Conservation (phyloP, 2,797 vertebrate genomes). For the Stomatorhinus walkeri region DNA sequence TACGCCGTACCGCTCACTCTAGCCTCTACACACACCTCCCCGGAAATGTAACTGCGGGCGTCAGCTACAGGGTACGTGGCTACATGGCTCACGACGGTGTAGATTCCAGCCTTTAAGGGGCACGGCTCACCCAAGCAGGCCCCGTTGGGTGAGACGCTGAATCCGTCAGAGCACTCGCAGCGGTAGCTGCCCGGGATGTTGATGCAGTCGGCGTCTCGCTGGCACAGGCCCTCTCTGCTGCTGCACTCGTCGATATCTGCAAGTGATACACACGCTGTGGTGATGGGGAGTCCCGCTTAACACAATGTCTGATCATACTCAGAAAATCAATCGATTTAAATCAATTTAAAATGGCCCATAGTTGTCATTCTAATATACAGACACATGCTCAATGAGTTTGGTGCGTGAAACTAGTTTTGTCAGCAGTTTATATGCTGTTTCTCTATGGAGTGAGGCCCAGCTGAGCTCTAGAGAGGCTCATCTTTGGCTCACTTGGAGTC, state of each 20-base stretch:
- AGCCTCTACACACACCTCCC: background rate
- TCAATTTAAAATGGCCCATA: background rate
- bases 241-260: conserved; percentile 74
- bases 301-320: background rate
- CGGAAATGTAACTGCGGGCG: background rate
- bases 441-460: background rate
- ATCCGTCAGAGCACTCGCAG: conserved; percentile 69
- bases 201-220: conserved; percentile 72
- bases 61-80: background rate
- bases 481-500: background rate
- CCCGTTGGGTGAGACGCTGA: conserved; percentile 67
- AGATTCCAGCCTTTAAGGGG: background rate
- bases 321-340: background rate
- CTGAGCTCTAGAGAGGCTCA: background rate
- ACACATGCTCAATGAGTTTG: background rate
- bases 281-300: background rate
- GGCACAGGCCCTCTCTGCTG: conserved; percentile 67
- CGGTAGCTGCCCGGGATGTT: conserved; percentile 75
- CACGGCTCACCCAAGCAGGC: conserved; percentile 64
- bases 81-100: background rate
- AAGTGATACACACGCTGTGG: conserved; percentile 14
- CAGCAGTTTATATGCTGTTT: background rate
- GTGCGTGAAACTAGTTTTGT: background rate
- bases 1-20: background rate
- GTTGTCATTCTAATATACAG: background rate